Evolutionary conservation across 2,113 vertebrate genomes (phyloP), one percentile per base, ranked within the genome.

Genomic region (Lipotes vexillifer): DNA sequence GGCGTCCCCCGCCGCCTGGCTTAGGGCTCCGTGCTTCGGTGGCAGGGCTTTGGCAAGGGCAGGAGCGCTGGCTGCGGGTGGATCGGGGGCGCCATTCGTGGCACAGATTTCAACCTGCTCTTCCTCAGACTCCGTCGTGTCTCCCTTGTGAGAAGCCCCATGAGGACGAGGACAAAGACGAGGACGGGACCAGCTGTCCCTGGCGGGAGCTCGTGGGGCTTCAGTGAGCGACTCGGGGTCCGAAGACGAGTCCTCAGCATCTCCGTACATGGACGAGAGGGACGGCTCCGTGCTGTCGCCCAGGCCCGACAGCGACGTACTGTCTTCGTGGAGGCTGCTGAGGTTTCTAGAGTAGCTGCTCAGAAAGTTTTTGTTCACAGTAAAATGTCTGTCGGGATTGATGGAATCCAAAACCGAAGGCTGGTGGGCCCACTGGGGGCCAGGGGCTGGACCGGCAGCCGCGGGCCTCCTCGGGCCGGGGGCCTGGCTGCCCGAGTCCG

Each of bases 61-160:
- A 1, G 8, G 88, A 41, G 33, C 8, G 10, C 88, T 6, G 49
- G 88, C 8, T 0, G 44, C 0, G 0, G 81, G 63, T 25, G 82
- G 78, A 5, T 29, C 55, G 0, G 0, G 90, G 38, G 97, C 87
- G 0, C 93, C 57, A 0, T 44, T 92, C 1, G 44, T 7, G 69
- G 98, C 99, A 95, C 99, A 99, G 38, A 99, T 98, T 98, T 99
- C 99, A 78, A 99, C 98, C 61, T 99, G 98, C n/a, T 99, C 99
- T 49, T 99, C 99, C 41, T 99, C 99, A 0, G 99, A 99, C 57
- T 99, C 99, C 0, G 86, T 44, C 23, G 96, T 83, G 7, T 93
- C 82, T 49, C 92, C 97, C 38, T 65, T 92, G 46, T 77, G 72
- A 38, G 97, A 68, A 25, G 93, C 11, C 2, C 85, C 0, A 0